Conservation (phyloP, 2,888 invertebrate genomes). For the Aleiodes leptofemur region DNA sequence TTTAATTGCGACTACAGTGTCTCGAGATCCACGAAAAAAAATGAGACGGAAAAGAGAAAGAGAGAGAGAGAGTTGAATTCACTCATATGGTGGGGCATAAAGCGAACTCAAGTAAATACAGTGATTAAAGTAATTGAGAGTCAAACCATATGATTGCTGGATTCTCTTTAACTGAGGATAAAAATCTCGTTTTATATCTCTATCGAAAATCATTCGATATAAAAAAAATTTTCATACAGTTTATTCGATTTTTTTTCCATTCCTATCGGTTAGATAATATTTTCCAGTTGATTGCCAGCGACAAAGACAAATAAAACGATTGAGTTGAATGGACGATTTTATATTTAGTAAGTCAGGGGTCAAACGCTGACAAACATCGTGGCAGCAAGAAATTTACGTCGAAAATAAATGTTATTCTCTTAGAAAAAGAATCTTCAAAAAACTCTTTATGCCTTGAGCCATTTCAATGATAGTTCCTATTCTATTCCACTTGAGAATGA, state of each 20-base stretch:
- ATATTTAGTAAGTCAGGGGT: background rate
- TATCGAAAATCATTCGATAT: too few relatives aligned
- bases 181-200: too few relatives aligned
- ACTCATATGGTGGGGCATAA: constrained; percentile 1
- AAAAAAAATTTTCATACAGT: too few relatives aligned
- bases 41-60: background rate
- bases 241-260: too few relatives aligned
- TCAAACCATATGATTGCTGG: constrained; percentile 21
- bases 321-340: background rate
- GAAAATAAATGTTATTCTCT: background rate
- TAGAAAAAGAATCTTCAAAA: background rate
- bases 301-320: background rate
- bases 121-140: constrained; percentile 33
- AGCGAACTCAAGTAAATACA: constrained; percentile 12
- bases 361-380: background rate
- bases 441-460: background rate
- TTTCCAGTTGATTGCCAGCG: background rate
- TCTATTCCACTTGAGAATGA: too few relatives aligned
- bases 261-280: too few relatives aligned
- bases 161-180: background rate
- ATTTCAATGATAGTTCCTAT: too few relatives aligned
- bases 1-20: constrained; percentile 30
- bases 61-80: background rate
- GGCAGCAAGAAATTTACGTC: too few relatives aligned
- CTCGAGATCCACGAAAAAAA: constrained; percentile 1